Evolutionary conservation across 2,113 vertebrate species (phyloP).

Genomic region (Melanocharis versteri): DNA sequence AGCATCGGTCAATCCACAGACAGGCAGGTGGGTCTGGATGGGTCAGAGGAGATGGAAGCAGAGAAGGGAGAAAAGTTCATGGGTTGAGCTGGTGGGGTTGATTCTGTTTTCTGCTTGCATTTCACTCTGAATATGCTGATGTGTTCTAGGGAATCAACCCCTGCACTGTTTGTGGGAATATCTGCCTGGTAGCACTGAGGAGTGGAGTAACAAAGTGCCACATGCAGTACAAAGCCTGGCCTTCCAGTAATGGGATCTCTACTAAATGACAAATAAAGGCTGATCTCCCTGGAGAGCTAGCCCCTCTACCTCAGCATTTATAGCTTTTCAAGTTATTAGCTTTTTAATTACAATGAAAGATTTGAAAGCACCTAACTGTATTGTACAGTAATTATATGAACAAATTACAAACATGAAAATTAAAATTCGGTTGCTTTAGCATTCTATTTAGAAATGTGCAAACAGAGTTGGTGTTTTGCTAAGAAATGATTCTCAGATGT

Average conservation of each 20-base stretch:
- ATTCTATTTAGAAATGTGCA: slow-evolving; percentile 68
- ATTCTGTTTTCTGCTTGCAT: background rate
- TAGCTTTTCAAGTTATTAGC: slow-evolving; percentile 70
- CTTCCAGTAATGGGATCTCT: background rate
- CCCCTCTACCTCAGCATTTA: slow-evolving; percentile 50
- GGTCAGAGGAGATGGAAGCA: background rate
- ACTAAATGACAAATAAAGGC: slow-evolving; percentile 56
- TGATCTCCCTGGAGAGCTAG: slow-evolving; percentile 31
- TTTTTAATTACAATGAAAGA: slow-evolving; percentile 76
- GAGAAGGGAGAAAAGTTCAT: background rate
- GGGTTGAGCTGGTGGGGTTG: background rate
- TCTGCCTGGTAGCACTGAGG: background rate
- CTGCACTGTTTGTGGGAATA: background rate
- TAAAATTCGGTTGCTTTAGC: slow-evolving; percentile 65
- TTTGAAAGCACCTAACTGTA: slow-evolving; percentile 61
- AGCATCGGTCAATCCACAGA: background rate
- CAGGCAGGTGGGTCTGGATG: background rate
- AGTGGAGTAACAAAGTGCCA: background rate
- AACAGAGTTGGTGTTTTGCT: slow-evolving; percentile 59
- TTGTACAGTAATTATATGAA: slow-evolving; percentile 70
- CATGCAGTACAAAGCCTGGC: background rate
- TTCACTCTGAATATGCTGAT: background rate
- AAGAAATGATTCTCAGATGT: slow-evolving; percentile 65
- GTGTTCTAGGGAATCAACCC: background rate
- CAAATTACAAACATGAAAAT: slow-evolving; percentile 68